These are phyloP conservation scores for Oppia nitens DNA, from an alignment of 1,140 invertebrate genomes.

Conservation along the genomic window DNA sequence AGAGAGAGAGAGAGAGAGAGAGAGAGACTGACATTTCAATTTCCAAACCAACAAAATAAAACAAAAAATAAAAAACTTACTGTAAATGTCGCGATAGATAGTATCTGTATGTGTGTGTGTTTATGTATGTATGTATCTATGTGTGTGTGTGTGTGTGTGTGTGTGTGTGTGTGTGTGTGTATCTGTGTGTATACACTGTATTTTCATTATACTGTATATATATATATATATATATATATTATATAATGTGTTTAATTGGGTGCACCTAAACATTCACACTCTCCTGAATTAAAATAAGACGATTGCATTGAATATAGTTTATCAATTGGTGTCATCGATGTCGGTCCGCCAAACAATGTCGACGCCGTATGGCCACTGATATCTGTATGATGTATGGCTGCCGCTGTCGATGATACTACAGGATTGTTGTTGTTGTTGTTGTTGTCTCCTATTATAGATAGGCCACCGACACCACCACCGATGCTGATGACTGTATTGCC, in stretches of 20 bases:
- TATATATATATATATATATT: neutral
- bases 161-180: too few relatives aligned
- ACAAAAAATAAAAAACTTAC: too few relatives aligned
- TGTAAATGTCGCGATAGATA: neutral
- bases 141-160: neutral
- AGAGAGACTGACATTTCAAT: too few relatives aligned
- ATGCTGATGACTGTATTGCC: too few relatives aligned
- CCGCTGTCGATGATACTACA: slow-evolving; percentile 32
- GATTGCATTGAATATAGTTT: slow-evolving; percentile 95
- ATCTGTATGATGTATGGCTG: slow-evolving; percentile 39
- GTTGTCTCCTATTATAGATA: slow-evolving; percentile 1
- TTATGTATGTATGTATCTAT: neutral
- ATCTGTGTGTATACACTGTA: too few relatives aligned
- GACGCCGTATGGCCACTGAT: slow-evolving; percentile 73
- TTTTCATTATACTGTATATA: too few relatives aligned
- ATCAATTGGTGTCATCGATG: slow-evolving; percentile 76
- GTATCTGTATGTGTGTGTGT: neutral
- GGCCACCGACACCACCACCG: too few relatives aligned
- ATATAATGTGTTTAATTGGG: slow-evolving; percentile 13
- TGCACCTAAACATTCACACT: slow-evolving; percentile 19
- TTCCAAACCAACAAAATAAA: too few relatives aligned
- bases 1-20: too few relatives aligned
- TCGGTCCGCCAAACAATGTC: slow-evolving; percentile 53
- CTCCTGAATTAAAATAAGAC: slow-evolving; percentile 51
- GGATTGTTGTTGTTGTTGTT: neutral